Base-by-base conservation (phyloP, 2,113 vertebrate species). In the Gopherus evgoodei region DNA sequence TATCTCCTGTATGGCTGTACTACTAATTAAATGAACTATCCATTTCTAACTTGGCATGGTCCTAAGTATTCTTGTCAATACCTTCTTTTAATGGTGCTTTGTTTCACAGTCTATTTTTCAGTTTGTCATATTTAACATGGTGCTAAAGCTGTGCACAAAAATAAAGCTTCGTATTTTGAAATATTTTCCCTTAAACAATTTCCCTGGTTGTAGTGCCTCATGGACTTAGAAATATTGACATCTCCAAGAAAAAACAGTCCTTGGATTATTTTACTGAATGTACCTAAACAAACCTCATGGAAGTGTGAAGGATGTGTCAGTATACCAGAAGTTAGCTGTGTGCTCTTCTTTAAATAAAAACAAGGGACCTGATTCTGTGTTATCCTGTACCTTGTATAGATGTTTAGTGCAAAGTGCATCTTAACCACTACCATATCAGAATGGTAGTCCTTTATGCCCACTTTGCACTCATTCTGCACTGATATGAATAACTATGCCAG, bases 341-440 rank as follows among this genome's bases (percentile, higher is more conserved):
- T 52, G 27, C 52, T 4, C 1, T 10, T 1, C 2, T 2, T 80
- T 59, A 13, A 4, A 1, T 86, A 83, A 91, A 59, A 92, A 83
- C 27, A 85, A 54, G 0, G 0, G 11, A 6, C 25, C 5, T 2
- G 0, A 0, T 27, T 93, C 57, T 87, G 19, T 49, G 56, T 35
- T 93, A 2, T 47, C 80, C 86, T 85, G 4, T 80, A 59, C 3
- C 14, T 31, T 5, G 8, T 17, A 27, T 8, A 89, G 50, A 38
- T 84, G 62, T 83, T 85, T 78, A 81, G n/a, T 87, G 90, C 59
- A 1, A 52, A 76, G 82, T 80, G 8, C 81, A 3, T 38, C n/a
- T 69, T 57, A 50, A 42, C 17, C 3, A 10, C 11, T 80, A 6
- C 1, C 3, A 82, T 38, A n/a, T 35, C 47, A 80, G 10, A 50